Percentiles rank a stretch among this genome's conserved stretches.
Conservation (phyloP, 2,113 vertebrate species). For the Aleadryas rufinucha region DNA sequence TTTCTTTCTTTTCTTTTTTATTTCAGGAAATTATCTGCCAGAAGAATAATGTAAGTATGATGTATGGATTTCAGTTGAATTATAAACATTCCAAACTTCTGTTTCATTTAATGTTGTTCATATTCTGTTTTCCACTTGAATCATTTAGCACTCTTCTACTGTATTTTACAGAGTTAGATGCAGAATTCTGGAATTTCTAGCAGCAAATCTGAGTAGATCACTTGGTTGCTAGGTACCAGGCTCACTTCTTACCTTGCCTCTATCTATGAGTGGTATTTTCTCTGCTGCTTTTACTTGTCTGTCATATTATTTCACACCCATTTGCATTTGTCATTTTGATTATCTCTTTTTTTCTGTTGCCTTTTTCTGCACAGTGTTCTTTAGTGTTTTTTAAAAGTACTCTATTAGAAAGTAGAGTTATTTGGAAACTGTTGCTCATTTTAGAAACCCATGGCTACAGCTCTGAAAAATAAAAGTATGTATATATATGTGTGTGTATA, state of each 20-base stretch:
- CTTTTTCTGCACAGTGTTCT: neutral
- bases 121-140: neutral
- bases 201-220: neutral
- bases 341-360: neutral
- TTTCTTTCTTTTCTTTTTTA: neutral
- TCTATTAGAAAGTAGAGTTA: neutral
- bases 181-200: slow-evolving; percentile 5
- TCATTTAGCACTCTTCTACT: neutral
- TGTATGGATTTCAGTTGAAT: neutral
- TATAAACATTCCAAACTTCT: neutral
- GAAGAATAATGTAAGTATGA: slow-evolving; percentile 96
- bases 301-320: neutral
- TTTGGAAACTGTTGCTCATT: neutral
- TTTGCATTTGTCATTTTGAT: neutral
- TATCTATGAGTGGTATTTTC: neutral
- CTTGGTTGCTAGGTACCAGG: slow-evolving; percentile 41
- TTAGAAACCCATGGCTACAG: neutral
- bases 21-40: slow-evolving; percentile 95
- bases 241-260: neutral
- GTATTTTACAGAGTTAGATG: neutral
- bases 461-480: neutral
- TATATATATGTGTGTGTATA: neutral
- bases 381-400: neutral
- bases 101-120: neutral
- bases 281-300: neutral